Conservation (phyloP, 2,797 vertebrate genomes). For the Myripristis murdjan region DNA sequence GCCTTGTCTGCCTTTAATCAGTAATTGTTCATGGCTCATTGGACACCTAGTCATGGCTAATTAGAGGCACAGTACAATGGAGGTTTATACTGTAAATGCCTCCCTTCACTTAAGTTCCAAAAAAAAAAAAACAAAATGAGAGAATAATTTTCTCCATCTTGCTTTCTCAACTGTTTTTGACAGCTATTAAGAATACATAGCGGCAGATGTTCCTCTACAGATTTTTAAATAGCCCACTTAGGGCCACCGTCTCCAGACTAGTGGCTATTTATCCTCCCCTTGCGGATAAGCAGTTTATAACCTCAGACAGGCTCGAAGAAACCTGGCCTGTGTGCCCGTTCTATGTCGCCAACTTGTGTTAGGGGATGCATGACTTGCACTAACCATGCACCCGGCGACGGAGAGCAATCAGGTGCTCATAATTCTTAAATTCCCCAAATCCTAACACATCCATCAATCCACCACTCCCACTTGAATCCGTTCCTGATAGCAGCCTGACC, state of each 20-base stretch:
- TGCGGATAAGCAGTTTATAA: no score
- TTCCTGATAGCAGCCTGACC: conserved; percentile 51
- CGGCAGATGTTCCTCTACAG: no score
- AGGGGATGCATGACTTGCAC: background rate
- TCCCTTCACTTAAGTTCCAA: conserved; percentile 25
- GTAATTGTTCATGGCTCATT: no score
- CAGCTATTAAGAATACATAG: no score
- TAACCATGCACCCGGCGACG: conserved; percentile 4
- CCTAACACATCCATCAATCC: conserved; percentile 45
- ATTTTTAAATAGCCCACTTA: no score
- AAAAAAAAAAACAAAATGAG: conserved; percentile 33
- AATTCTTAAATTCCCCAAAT: conserved; percentile 46
- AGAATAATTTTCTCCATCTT: background rate
- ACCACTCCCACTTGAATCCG: conserved; percentile 21
- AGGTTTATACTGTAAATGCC: conserved; percentile 43
- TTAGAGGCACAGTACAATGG: conserved; percentile 56
- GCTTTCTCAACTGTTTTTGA: no score
- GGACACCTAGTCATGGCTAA: conserved; percentile 46
- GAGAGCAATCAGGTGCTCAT: conserved; percentile 42
- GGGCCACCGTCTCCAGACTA: no score
- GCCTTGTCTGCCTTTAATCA: no score
- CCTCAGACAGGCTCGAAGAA: no score
- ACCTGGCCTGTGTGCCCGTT: no score
- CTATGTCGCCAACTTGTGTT: background rate
- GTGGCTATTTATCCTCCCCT: no score